A percentile compares a stretch with the other conserved stretches of the same genome.
phyloP scores from a whole-genome alignment of 2,888 invertebrate species.

The Cheilosia vulpina region DNA sequence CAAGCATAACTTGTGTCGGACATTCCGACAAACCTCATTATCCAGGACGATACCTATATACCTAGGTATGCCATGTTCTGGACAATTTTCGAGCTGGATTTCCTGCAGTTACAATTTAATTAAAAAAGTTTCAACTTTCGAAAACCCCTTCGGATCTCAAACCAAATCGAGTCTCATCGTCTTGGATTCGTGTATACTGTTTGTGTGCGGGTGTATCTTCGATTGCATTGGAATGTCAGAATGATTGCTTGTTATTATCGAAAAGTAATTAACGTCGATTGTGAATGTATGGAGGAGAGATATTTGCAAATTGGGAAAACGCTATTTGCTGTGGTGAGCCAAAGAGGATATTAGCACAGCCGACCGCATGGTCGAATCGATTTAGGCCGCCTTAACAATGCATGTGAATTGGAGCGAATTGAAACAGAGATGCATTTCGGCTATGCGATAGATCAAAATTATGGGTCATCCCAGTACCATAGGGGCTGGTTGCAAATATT shows the following conservation, averaged over 20 bases:
- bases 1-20: too few relatives aligned
- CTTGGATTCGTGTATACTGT: neutral
- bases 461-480: neutral
- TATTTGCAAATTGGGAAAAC: constrained; percentile 30
- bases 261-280: constrained; percentile 34
- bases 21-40: too few relatives aligned
- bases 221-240: constrained; percentile 20
- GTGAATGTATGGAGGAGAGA: neutral
- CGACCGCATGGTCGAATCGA: constrained; percentile 19
- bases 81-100: neutral
- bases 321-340: constrained; percentile 48
- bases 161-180: neutral
- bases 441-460: constrained; percentile 7
- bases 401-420: constrained; percentile 13
- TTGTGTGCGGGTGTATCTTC: neutral
- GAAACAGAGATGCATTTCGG: constrained; percentile 15
- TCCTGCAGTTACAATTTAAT: neutral
- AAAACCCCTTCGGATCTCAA: neutral
- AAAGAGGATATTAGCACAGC: constrained; percentile 49
- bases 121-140: neutral
- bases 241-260: constrained; percentile 31
- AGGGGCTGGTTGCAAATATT: constrained; percentile 11
- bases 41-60: too few relatives aligned
- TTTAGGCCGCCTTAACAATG: constrained; percentile 7
- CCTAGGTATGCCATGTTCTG: too few relatives aligned